phyloP scores from a whole-genome alignment of 1,140 invertebrate genomes.

The Heliconius hermathena region DNA sequence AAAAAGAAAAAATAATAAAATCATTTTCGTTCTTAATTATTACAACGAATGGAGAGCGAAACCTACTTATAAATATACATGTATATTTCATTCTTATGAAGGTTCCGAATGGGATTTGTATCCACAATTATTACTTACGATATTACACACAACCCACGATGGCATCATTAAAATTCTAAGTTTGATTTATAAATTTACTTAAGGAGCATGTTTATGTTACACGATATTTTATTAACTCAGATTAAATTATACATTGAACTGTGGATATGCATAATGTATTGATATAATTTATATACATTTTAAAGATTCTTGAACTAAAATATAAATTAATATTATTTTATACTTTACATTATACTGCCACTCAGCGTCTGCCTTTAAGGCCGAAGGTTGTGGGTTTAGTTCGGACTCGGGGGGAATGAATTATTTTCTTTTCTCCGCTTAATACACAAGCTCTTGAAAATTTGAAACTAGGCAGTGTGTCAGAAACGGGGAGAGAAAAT shows the following conservation, averaged over 20 bases:
- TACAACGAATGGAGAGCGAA: no score
- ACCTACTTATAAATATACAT: no score
- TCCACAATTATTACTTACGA: not conserved
- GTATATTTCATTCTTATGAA: no score
- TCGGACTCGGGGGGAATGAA: no score
- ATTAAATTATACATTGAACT: not conserved
- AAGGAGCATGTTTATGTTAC: slow-evolving; percentile 10
- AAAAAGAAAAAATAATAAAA: no score
- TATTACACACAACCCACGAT: not conserved
- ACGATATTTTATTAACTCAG: not conserved
- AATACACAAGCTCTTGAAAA: no score
- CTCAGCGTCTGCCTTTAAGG: no score
- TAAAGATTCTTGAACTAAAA: not conserved
- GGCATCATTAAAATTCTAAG: not conserved
- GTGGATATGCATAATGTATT: not conserved
- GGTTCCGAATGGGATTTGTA: not conserved
- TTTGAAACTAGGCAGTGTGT: no score
- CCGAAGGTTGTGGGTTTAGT: no score
- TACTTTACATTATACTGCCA: not conserved
- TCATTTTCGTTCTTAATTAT: no score
- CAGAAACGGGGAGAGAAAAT: no score
- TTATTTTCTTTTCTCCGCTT: no score
- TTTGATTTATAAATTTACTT: slow-evolving; percentile 4
- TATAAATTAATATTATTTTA: not conserved
- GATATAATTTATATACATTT: slow-evolving; percentile 4